Evolutionary conservation across 1,140 invertebrate genomes (phyloP).

Genomic region (Scaptomyza graminum): DNA sequence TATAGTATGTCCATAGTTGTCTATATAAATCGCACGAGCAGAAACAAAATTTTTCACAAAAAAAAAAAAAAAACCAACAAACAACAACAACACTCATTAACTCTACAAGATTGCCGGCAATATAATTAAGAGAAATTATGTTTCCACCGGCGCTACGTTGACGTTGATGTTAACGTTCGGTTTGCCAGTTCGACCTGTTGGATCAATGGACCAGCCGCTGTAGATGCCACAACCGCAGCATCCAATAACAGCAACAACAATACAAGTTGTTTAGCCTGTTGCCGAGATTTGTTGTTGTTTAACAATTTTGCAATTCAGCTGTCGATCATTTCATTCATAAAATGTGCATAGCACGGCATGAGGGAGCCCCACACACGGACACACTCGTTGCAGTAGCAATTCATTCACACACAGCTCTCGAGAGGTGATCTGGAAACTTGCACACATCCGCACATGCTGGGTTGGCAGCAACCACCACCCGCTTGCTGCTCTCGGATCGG

Average conservation of each 20-base stretch:
- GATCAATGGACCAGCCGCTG: slow-evolving; percentile 56
- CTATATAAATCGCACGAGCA: slow-evolving; percentile 53
- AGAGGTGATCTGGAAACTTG: slow-evolving; percentile 71
- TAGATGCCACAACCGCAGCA: slow-evolving; percentile 25
- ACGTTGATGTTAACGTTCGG: slow-evolving; percentile 28
- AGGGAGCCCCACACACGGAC: slow-evolving; percentile 31
- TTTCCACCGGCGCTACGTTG: slow-evolving; percentile 65
- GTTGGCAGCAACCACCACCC: slow-evolving; percentile 56
- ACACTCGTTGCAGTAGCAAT: slow-evolving; percentile 4
- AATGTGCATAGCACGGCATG: slow-evolving; percentile 57
- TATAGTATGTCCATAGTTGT: slow-evolving; percentile 32
- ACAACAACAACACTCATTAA: slow-evolving; percentile 75
- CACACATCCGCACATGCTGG: slow-evolving; percentile 70
- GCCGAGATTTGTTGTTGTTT: slow-evolving; percentile 57
- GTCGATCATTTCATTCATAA: slow-evolving; percentile 83
- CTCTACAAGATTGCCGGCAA: slow-evolving; percentile 73
- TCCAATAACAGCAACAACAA: slow-evolving; percentile 5
- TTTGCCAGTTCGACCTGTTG: slow-evolving; percentile 64
- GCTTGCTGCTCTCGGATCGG: slow-evolving; percentile 52
- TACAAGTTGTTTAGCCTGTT: slow-evolving; percentile 24
- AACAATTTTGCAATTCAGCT: slow-evolving; percentile 83
- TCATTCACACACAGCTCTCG: slow-evolving; percentile 36
- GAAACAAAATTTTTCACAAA: slow-evolving; percentile 54
- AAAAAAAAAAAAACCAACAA: no score
- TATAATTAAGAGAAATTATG: slow-evolving; percentile 82